Evolutionary conservation across 2,797 vertebrate species (phyloP), one percentile per base, ranked within the genome.

Genomic region (Oryzias sinensis): DNA sequence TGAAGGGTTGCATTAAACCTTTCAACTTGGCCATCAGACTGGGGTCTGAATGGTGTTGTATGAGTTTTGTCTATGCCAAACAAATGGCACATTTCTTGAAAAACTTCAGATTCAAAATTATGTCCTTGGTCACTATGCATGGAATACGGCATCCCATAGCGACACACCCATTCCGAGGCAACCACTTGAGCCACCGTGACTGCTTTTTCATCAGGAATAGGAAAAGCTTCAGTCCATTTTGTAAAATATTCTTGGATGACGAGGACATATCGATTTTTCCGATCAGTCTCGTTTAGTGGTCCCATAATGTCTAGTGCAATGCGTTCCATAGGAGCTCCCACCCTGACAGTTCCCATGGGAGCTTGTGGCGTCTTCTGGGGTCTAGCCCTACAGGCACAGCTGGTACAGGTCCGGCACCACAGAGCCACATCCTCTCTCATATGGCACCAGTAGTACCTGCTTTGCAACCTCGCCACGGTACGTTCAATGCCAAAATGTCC

Each of bases 361-460:
- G n/a, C n/a, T n/a, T n/a, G n/a, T n/a, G n/a, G n/a, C n/a, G n/a
- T n/a, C n/a, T n/a, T n/a, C n/a, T n/a, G n/a, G n/a, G n/a, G n/a
- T n/a, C n/a, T n/a, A n/a, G n/a, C n/a, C n/a, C n/a, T n/a, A n/a
- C n/a, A n/a, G n/a, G n/a, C n/a, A n/a, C n/a, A n/a, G n/a, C n/a
- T n/a, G n/a, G n/a, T n/a, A n/a, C n/a, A n/a, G n/a, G n/a, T n/a
- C n/a, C n/a, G n/a, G n/a, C n/a, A n/a, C n/a, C n/a, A n/a, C n/a
- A n/a, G n/a, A n/a, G n/a, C n/a, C n/a, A n/a, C n/a, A n/a, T n/a
- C n/a, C n/a, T n/a, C n/a, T n/a, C n/a, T 20, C 56, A 67, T 78
- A 0, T 14, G 7, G 4, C 80, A 72, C 63, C 68, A 82, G 42
- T 40, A 81, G 45, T 59, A 79, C n/a, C 56, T 2, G 0, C 54